Percentiles rank a stretch among this genome's conserved stretches.
These are phyloP conservation scores for Operophtera brumata DNA, from an alignment of 2,888 invertebrate genomes.

Conservation along the genomic window DNA sequence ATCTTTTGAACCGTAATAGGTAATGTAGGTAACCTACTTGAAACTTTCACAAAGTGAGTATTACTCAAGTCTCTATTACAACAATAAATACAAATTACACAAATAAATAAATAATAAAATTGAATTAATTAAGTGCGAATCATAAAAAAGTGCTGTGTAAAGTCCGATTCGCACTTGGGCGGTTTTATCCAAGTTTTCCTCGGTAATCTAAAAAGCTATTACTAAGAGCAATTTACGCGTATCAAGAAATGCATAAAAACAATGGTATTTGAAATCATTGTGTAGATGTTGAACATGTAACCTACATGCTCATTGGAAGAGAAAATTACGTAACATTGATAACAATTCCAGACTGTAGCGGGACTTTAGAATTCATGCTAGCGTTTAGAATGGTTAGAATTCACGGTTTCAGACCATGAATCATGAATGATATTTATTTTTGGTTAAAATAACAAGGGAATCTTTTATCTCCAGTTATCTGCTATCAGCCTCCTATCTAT, in stretches of 20 bases:
- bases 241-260: constrained; percentile 27
- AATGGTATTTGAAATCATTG: constrained; percentile 36
- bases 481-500: constrained; percentile 27
- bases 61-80: no score
- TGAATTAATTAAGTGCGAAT: no score
- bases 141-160: no score
- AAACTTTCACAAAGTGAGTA: no score
- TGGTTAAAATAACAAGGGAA: constrained; percentile 17
- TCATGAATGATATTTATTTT: constrained; percentile 2
- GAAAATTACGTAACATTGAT: constrained; percentile 50
- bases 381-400: not conserved
- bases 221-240: constrained; percentile 12
- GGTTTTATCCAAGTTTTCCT: not conserved
- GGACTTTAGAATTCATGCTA: not conserved
- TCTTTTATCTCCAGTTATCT: constrained; percentile 31
- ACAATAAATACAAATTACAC: no score
- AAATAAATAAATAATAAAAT: no score
- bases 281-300: constrained; percentile 43
- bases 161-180: no score
- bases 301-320: constrained; percentile 61
- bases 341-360: constrained; percentile 26
- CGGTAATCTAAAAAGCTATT: constrained; percentile 11
- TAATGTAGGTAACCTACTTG: no score
- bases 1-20: no score
- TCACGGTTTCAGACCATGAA: not conserved